A percentile compares a stretch with the other conserved stretches of the same genome.
Conservation (phyloP, 1,140 invertebrate species). For the Episyrphus balteatus region DNA sequence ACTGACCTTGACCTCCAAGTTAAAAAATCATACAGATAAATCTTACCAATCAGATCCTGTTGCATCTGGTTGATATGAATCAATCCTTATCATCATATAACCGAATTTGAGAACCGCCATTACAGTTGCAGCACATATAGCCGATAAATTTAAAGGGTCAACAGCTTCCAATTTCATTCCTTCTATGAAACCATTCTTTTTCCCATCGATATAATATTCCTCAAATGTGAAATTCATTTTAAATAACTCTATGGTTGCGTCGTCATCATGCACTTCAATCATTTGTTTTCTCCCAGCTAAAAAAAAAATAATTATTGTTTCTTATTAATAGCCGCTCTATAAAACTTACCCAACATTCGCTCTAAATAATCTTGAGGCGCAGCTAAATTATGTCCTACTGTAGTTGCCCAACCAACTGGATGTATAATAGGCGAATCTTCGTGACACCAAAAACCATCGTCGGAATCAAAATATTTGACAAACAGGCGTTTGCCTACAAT, state of each 20-base stretch:
- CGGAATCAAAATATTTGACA: slow-evolving; percentile 80
- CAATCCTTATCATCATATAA: slow-evolving; percentile 92
- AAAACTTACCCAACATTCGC: slow-evolving; percentile 39
- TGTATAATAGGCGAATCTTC: slow-evolving; percentile 90
- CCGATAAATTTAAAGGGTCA: slow-evolving; percentile 87
- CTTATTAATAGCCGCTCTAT: background rate
- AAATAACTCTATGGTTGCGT: slow-evolving; percentile 66
- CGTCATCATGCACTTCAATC: slow-evolving; percentile 44
- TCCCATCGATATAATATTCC: slow-evolving; percentile 33
- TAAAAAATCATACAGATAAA: background rate
- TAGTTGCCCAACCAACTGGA: slow-evolving; percentile 87
- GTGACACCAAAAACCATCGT: slow-evolving; percentile 90
- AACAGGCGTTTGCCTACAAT: slow-evolving; percentile 85
- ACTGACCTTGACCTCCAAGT: no score
- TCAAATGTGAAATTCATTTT: slow-evolving; percentile 40
- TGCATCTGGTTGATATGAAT: slow-evolving; percentile 74
- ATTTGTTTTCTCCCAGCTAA: slow-evolving; percentile 33
- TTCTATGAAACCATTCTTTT: slow-evolving; percentile 52
- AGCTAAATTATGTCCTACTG: slow-evolving; percentile 73
- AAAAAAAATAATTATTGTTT: background rate
- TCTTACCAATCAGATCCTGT: slow-evolving; percentile 72
- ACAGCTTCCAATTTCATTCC: slow-evolving; percentile 97
- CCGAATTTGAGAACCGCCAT: slow-evolving; percentile 84
- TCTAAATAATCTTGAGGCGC: slow-evolving; percentile 68
- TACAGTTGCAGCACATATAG: slow-evolving; percentile 90